A percentile compares a stretch with the other conserved stretches of the same genome.
Evolutionary conservation across 2,888 invertebrate genomes (phyloP).

Genomic region (Drosophila neonasuta): DNA sequence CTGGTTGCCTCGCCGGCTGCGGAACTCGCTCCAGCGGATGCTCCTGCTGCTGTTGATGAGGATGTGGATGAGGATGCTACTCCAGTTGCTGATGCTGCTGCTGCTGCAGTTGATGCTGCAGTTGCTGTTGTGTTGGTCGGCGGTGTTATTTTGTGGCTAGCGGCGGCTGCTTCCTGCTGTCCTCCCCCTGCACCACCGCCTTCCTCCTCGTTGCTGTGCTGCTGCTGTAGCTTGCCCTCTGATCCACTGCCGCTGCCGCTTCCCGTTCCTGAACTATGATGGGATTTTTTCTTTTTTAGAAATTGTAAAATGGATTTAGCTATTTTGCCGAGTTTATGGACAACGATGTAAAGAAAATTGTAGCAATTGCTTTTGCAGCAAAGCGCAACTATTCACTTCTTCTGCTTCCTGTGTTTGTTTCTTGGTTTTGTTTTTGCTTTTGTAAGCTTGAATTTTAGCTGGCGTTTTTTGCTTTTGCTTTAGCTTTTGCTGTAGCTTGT

Average conservation of each 20-base stretch:
- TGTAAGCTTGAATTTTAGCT: background rate
- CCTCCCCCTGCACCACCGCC: slow-evolving; percentile 77
- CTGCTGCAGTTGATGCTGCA: slow-evolving; percentile 25
- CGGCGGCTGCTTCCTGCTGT: slow-evolving; percentile 73
- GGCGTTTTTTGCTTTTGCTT: slow-evolving; percentile 15
- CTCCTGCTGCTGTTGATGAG: slow-evolving; percentile 22
- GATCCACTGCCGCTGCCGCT: slow-evolving; percentile 65
- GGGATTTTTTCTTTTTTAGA: slow-evolving; percentile 81
- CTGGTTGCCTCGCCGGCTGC: slow-evolving; percentile 12
- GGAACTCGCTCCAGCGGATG: slow-evolving; percentile 4
- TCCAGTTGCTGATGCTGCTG: slow-evolving; percentile 27
- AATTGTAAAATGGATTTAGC: slow-evolving; percentile 82
- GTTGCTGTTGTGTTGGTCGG: slow-evolving; percentile 50
- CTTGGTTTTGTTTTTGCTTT: slow-evolving; percentile 15
- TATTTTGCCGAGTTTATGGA: slow-evolving; percentile 80
- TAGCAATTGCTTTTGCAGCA: slow-evolving; percentile 43
- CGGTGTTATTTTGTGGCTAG: slow-evolving; percentile 72
- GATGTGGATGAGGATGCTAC: background rate
- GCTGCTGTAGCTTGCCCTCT: slow-evolving; percentile 73
- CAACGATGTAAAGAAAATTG: slow-evolving; percentile 61
- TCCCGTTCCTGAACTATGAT: slow-evolving; percentile 75
- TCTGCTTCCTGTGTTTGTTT: slow-evolving; percentile 1
- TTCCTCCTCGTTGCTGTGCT: slow-evolving; percentile 76
- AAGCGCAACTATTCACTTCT: slow-evolving; percentile 49
- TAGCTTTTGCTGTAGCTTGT: slow-evolving; percentile 19